Percentiles rank a stretch among this genome's conserved stretches.
Conservation (phyloP, 2,888 invertebrate species). For the Cosmopolites sordidus region DNA sequence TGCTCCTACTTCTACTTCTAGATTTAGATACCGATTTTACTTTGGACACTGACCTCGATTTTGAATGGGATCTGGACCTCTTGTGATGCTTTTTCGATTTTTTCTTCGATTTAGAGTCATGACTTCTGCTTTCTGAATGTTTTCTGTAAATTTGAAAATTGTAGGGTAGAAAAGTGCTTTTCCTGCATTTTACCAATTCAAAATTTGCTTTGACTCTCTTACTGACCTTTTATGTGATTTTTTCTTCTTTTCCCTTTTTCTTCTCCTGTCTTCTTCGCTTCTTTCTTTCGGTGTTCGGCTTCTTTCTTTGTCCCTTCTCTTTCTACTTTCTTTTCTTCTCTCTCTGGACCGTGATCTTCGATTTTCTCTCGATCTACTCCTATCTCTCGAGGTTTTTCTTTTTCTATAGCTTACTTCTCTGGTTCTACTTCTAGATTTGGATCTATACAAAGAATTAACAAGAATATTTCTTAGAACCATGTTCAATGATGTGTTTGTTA, state of each 20-base stretch:
- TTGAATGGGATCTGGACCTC: conserved; percentile 30
- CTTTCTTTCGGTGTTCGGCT: conserved; percentile 31
- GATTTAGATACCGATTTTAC: conserved; percentile 1
- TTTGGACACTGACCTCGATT: conserved; percentile 7
- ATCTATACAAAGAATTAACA: no score
- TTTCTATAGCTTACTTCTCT: conserved; percentile 18
- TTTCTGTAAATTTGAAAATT: no score
- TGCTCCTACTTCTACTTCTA: background rate
- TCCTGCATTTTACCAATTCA: background rate
- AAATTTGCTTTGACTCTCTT: no score
- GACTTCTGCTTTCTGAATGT: conserved; percentile 39
- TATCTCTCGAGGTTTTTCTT: conserved; percentile 16
- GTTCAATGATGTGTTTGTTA: no score
- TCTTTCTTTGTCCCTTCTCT: conserved; percentile 10
- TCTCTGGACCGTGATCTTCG: conserved; percentile 21
- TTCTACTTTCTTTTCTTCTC: conserved; percentile 13
- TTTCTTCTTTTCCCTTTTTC: conserved; percentile 47
- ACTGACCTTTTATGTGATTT: conserved; percentile 52
- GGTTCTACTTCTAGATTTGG: conserved; percentile 38
- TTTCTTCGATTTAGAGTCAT: conserved; percentile 38
- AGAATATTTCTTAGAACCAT: no score
- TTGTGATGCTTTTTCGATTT: conserved; percentile 39
- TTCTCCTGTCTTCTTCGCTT: conserved; percentile 27
- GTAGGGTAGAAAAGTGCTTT: no score
- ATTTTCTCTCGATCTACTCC: conserved; percentile 19